Conservation (phyloP, 2,113 vertebrate species). For the Alouatta palliata region DNA sequence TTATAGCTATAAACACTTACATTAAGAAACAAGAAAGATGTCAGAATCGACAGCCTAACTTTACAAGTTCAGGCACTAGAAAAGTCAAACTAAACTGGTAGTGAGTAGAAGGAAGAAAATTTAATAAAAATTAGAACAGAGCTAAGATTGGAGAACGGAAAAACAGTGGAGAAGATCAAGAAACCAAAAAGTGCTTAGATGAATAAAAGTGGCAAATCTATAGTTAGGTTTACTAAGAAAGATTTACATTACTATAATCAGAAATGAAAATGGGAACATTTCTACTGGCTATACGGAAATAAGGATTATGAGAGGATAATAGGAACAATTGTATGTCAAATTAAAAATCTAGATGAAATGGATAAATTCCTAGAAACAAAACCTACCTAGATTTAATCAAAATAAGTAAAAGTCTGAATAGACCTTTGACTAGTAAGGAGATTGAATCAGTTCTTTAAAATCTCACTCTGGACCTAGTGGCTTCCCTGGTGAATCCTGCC, state of each 20-base stretch:
- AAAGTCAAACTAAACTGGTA: neutral
- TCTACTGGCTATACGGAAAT: neutral
- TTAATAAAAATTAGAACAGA: neutral
- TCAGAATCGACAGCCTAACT: neutral
- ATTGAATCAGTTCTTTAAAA: neutral
- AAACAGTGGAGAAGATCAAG: neutral
- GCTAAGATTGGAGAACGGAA: neutral
- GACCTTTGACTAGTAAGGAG: neutral
- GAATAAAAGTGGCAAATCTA: too few species aligned
- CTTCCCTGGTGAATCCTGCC: neutral
- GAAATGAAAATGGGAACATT: neutral
- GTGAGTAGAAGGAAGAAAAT: neutral
- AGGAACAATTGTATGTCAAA: neutral
- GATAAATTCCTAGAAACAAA: neutral
- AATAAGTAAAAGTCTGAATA: neutral
- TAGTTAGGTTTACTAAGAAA: neutral
- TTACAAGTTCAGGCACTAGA: neutral
- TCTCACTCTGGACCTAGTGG: neutral
- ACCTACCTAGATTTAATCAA: neutral
- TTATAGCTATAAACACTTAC: neutral
- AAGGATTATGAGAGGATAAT: neutral
- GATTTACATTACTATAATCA: neutral
- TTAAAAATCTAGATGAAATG: neutral
- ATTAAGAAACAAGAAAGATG: neutral
- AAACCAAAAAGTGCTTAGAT: neutral